Percentiles rank a stretch among this genome's conserved stretches.
phyloP scores from a whole-genome alignment of 2,888 invertebrate species.

The Colostygia pectinataria region DNA sequence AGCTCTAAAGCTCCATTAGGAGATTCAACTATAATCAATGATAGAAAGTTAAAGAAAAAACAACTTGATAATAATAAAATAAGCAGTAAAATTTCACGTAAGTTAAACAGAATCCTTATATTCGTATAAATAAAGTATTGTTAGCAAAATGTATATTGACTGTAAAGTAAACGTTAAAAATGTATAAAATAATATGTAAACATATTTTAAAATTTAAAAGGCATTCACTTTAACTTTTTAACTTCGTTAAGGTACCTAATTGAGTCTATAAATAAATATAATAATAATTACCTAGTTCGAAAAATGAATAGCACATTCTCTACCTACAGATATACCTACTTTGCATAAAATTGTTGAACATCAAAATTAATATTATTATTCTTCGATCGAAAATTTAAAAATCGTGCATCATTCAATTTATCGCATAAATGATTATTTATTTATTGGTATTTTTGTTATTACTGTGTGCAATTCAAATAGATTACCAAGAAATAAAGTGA shows the following conservation, averaged over 20 bases:
- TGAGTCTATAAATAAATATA: conserved; percentile 10
- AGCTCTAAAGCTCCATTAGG: conserved; percentile 27
- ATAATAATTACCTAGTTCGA: conserved; percentile 12
- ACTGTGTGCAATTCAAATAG: conserved; percentile 17
- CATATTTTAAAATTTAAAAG: conserved; percentile 20
- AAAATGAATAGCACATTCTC: conserved; percentile 13
- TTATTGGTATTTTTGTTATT: conserved; percentile 25
- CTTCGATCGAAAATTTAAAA: conserved; percentile 32
- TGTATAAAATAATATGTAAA: conserved; percentile 15
- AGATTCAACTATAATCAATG: conserved; percentile 23
- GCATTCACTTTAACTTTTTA: conserved; percentile 21
- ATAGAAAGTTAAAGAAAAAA: conserved; percentile 11
- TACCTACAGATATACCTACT: conserved; percentile 1
- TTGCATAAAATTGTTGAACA: conserved; percentile 11
- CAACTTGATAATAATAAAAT: background rate
- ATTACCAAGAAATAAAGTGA: conserved; percentile 20
- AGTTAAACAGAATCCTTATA: background rate
- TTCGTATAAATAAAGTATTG: too few relatives aligned
- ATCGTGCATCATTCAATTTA: conserved; percentile 29
- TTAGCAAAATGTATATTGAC: conserved; percentile 3
- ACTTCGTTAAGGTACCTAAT: conserved; percentile 16
- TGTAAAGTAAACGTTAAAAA: background rate
- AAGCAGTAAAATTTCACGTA: background rate
- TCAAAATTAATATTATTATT: conserved; percentile 28
- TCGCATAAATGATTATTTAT: conserved; percentile 17